A percentile compares a stretch with the other conserved stretches of the same genome.
These are phyloP conservation scores for Crotalus horridus DNA, from an alignment of 2,113 vertebrate genomes.

Conservation along the genomic window DNA sequence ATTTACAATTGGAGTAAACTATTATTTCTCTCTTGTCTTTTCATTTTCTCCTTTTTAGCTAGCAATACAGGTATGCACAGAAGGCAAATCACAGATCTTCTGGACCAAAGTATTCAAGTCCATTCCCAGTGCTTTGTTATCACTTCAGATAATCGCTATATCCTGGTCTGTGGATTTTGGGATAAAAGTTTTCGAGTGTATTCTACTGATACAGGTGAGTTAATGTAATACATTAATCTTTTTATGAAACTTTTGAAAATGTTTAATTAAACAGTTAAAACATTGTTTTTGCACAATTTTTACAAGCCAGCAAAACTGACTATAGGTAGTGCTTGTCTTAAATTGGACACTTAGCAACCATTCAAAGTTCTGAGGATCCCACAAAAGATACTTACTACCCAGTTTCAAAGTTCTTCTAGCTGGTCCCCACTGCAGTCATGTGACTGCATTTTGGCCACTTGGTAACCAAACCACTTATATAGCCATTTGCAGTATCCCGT, in stretches of 20 bases:
- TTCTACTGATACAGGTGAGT: constrained; percentile 90
- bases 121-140: constrained; percentile 94
- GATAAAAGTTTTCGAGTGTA: constrained; percentile 98
- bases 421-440: not conserved
- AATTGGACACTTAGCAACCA: not conserved
- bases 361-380: not conserved
- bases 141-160: constrained; percentile 92
- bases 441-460: not conserved
- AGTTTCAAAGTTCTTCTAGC: not conserved
- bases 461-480: not conserved
- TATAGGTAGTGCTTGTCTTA: not conserved
- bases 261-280: not conserved
- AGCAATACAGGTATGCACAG: constrained; percentile 85
- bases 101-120: constrained; percentile 97
- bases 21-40: not conserved
- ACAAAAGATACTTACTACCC: not conserved
- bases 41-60: constrained; percentile 68
- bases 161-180: constrained; percentile 97
- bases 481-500: not conserved
- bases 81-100: constrained; percentile 92
- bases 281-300: not conserved
- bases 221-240: constrained; percentile 13
- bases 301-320: not conserved
- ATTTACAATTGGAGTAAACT: not conserved
- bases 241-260: constrained; percentile 20